Conservation (phyloP, 2,797 vertebrate species). For the Chrosomus eos region DNA sequence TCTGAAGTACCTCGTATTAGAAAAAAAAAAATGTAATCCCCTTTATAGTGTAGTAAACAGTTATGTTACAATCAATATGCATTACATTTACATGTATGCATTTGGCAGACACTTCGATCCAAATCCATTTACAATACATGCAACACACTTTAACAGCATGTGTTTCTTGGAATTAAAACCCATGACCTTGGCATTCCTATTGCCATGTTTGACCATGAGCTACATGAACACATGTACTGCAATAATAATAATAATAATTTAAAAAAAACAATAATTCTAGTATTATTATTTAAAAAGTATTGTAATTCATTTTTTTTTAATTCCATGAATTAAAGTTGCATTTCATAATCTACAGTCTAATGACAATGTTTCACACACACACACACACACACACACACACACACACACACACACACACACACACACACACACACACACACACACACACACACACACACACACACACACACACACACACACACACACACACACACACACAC, state of each 20-base stretch:
- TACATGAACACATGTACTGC: background rate
- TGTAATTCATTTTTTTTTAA: background rate
- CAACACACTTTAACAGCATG: slow-evolving; percentile 6
- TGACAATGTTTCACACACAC: background rate
- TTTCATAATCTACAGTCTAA: background rate
- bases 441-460: no score
- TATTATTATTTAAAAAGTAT: background rate
- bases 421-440: no score
- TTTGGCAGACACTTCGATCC: background rate
- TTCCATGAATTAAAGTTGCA: background rate
- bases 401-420: no score
- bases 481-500: no score
- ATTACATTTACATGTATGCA: slow-evolving; percentile 1
- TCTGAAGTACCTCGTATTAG: background rate
- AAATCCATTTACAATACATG: background rate
- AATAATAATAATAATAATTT: background rate
- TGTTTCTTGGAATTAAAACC: background rate
- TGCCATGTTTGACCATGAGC: background rate
- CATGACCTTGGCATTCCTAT: background rate
- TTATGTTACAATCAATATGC: slow-evolving; percentile 3
- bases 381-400: no score
- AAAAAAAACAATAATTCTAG: background rate
- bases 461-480: no score
- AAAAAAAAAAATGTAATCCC: background rate
- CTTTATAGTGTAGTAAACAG: background rate